Evolutionary conservation across 2,888 invertebrate genomes (phyloP).

Genomic region (Piscicola geometra): DNA sequence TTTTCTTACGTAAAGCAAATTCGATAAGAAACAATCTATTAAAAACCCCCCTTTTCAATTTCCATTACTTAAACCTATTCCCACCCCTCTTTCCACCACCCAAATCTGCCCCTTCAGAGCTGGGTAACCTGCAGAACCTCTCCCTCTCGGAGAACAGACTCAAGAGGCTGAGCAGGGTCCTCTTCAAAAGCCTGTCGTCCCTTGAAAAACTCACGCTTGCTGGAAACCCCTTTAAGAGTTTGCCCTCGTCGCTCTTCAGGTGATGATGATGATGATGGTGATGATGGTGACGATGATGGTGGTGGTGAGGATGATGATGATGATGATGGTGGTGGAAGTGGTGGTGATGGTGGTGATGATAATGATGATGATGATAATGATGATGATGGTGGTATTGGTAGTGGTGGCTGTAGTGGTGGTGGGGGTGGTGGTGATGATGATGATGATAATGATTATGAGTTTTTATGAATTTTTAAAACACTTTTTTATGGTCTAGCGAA

Average conservation of each 20-base stretch:
- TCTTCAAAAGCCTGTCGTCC: slow-evolving; percentile 41
- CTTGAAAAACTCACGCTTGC: slow-evolving; percentile 40
- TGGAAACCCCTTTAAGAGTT: slow-evolving; percentile 39
- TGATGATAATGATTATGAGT: no score
- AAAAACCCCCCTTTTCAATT: no score
- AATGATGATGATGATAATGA: slow-evolving; percentile 3
- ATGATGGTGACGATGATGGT: slow-evolving; percentile 16
- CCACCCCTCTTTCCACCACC: no score
- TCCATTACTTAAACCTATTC: no score
- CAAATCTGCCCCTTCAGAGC: neutral
- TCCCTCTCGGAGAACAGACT: slow-evolving; percentile 42
- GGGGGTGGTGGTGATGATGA: no score
- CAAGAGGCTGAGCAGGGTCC: slow-evolving; percentile 17
- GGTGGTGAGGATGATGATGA: slow-evolving; percentile 11
- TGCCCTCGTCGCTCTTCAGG: slow-evolving; percentile 40
- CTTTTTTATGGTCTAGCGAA: no score
- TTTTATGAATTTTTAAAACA: no score
- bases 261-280: neutral
- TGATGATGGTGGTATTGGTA: slow-evolving; percentile 13
- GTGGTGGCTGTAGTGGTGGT: no score
- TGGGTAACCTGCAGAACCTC: slow-evolving; percentile 38
- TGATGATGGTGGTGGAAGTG: slow-evolving; percentile 10
- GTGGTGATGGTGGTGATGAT: slow-evolving; percentile 10
- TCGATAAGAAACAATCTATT: no score
- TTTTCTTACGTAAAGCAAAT: no score